Conservation (phyloP, 2,113 vertebrate genomes). For the Peucedramus taeniatus region DNA sequence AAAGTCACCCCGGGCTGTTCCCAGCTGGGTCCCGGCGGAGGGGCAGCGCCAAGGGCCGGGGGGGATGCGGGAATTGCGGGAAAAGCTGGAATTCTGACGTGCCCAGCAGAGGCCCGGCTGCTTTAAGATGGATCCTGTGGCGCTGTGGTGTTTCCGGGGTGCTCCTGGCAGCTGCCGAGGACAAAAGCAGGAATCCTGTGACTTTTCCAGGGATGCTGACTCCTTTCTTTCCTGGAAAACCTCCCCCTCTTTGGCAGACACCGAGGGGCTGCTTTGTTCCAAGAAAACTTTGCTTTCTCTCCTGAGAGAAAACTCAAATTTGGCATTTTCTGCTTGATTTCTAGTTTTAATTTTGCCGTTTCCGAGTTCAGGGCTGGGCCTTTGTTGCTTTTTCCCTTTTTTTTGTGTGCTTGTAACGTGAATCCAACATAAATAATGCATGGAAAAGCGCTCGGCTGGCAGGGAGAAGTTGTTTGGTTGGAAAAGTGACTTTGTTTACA, state of each 20-base stretch:
- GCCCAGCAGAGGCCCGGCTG: neutral
- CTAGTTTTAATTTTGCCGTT: neutral
- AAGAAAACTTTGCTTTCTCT: neutral
- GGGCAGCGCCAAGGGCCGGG: neutral
- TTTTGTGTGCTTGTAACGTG: neutral
- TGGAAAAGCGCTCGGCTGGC: neutral
- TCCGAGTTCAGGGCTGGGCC: neutral
- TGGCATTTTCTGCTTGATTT: neutral
- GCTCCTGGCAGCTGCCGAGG: neutral
- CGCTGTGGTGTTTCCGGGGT: neutral
- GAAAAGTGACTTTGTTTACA: constrained; percentile 1
- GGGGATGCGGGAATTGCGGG: neutral
- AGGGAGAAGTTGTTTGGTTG: neutral
- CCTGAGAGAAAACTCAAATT: neutral
- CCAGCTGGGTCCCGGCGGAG: neutral
- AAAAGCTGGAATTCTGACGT: neutral
- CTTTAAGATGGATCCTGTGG: neutral
- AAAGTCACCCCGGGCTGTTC: neutral
- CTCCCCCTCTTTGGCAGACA: neutral
- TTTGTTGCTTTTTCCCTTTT: neutral
- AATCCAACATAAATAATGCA: neutral
- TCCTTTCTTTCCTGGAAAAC: constrained; percentile 5
- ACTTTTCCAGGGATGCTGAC: neutral
- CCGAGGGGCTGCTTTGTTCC: neutral
- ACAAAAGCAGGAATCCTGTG: constrained; percentile 42